Evolutionary conservation across 2,888 invertebrate species (phyloP).

Genomic region (Tenthredo amoena): DNA sequence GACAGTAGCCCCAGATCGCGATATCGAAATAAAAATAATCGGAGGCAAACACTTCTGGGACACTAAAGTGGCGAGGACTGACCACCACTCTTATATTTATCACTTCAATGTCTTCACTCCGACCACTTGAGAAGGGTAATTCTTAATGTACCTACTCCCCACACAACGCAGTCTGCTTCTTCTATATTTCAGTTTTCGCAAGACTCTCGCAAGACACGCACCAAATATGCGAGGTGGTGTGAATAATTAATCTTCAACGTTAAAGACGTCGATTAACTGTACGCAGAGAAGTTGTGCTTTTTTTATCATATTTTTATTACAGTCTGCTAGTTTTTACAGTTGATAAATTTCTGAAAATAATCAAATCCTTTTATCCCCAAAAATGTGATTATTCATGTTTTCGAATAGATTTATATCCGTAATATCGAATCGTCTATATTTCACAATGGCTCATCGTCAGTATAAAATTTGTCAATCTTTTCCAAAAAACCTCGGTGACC

Average conservation of each 20-base stretch:
- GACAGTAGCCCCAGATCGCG: not conserved
- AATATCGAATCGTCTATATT: not conserved
- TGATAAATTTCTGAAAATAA: not conserved
- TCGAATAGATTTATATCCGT: not conserved
- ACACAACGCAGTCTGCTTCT: not conserved
- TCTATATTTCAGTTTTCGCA: constrained; percentile 41
- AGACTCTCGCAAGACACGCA: constrained; percentile 31
- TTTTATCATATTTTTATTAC: not conserved
- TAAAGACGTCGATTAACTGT: not conserved
- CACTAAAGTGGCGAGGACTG: constrained; percentile 21
- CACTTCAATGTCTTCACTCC: constrained; percentile 12
- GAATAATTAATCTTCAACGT: constrained; percentile 4
- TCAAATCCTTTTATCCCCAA: not conserved
- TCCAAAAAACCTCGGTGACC: not conserved
- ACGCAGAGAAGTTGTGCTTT: not conserved
- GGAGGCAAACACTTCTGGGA: constrained; percentile 1
- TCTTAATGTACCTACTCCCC: constrained; percentile 10
- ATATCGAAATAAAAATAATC: constrained; percentile 15
- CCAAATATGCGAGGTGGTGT: constrained; percentile 10
- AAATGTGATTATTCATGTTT: not conserved
- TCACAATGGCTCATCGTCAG: not conserved
- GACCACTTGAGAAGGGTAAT: constrained; percentile 33
- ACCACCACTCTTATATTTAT: constrained; percentile 35
- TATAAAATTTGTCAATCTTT: not conserved
- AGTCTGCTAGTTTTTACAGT: not conserved